Evolutionary conservation across 2,113 vertebrate species (phyloP), one percentile per base, ranked within the genome.

Genomic region (Plotosus lineatus): DNA sequence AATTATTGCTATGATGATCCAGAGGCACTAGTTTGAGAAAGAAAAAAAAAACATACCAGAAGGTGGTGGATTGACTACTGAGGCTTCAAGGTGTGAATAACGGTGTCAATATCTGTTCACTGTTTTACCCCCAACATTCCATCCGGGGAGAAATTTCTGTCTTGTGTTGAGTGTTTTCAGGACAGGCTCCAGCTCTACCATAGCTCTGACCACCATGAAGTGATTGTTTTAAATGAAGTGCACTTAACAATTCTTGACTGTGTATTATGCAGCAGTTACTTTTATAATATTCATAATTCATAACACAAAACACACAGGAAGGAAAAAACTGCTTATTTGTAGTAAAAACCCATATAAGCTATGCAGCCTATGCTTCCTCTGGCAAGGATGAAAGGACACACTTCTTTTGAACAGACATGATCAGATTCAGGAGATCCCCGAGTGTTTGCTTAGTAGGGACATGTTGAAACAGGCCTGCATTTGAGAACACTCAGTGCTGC

Each of bases 391-490:
- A 53, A 79, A 66, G 42, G 75, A 53, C 12, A n/a, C 33, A 31
- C 61, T 38, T 36, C 36, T 81, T 38, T 19, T 82, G 60, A 82
- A 79, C 51, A 71, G 66, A 74, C 79, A 63, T 66, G 72, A 61
- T 75, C 60, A 73, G 78, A 83, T 83, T 87, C 75, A 79, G 81
- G 73, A 87, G 81, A 85, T 87, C 79, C 77, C 51, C 68, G 69
- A 73, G 61, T 74, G 71, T 83, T 68, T 74, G 50, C 68, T 63
- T 50, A 40, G 75, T 65, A 72, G 71, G 71, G 80, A 78, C 88
- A 89, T 83, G 88, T 83, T 82, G 75, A 51, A 69, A 85, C 88
- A 86, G 56, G 86, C 81, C 86, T 81, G 86, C 46, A 68, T 75
- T 36, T 63, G 79, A 79, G 68, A 82, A 63, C 51, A 51, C 65